phyloP scores from a whole-genome alignment of 2,113 vertebrate genomes.

The Laticauda colubrina region DNA sequence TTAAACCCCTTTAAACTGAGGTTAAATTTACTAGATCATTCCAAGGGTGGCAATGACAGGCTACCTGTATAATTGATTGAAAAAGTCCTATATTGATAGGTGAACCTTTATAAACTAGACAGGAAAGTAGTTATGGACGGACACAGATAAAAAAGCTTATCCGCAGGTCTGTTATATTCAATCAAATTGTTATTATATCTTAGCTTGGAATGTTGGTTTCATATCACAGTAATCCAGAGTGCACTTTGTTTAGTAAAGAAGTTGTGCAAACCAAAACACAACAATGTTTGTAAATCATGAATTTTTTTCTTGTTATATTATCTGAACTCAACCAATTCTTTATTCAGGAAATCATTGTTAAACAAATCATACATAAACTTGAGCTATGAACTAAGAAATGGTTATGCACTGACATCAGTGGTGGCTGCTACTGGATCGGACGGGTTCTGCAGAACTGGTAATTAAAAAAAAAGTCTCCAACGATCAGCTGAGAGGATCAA shows the following conservation, averaged over 20 bases:
- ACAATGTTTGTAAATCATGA: neutral
- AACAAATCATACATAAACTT: neutral
- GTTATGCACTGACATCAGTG: neutral
- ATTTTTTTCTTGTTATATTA: neutral
- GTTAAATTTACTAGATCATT: neutral
- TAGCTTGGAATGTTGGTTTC: neutral
- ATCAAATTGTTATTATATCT: neutral
- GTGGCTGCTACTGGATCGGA: no score
- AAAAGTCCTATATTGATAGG: neutral
- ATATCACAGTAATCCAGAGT: neutral
- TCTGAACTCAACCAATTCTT: neutral
- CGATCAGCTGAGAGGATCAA: no score
- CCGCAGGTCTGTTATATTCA: neutral
- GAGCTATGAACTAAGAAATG: neutral
- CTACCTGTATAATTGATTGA: neutral
- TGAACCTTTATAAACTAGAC: neutral
- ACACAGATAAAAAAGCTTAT: neutral
- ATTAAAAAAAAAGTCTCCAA: no score
- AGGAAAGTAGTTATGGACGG: neutral
- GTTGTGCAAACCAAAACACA: neutral
- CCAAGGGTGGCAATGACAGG: neutral
- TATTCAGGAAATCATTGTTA: neutral
- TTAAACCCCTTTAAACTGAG: neutral
- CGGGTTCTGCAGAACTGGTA: no score
- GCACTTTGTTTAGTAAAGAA: neutral